Conservation (phyloP, 2,888 invertebrate genomes). For the Pseudolycoriella hygida region DNA sequence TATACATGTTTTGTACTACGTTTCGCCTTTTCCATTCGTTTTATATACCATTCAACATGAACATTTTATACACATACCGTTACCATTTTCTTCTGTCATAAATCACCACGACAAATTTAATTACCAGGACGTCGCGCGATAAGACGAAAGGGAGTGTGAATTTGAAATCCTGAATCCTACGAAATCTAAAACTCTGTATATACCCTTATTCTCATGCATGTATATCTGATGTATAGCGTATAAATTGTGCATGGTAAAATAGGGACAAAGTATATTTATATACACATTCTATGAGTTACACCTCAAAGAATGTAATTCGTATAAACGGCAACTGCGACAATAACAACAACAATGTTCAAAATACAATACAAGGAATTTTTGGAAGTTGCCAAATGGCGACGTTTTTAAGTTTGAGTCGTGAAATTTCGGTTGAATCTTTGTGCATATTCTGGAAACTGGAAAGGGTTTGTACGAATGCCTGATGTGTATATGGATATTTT, state of each 20-base stretch:
- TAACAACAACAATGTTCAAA: too few relatives aligned
- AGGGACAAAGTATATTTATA: neutral
- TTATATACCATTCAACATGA: neutral
- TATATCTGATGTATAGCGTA: neutral
- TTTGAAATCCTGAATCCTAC: slow-evolving; percentile 8
- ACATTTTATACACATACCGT: slow-evolving; percentile 3
- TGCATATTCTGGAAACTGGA: neutral
- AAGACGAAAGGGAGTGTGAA: slow-evolving; percentile 10
- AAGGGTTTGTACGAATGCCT: too few relatives aligned
- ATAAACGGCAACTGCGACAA: neutral
- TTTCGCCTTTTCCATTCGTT: too few relatives aligned
- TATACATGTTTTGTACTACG: neutral
- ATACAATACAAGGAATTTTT: too few relatives aligned
- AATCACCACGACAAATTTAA: slow-evolving; percentile 18
- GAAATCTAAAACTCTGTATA: slow-evolving; percentile 7
- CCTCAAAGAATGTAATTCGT: neutral
- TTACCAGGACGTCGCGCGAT: slow-evolving; percentile 13
- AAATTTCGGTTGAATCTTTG: neutral
- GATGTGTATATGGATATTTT: too few relatives aligned
- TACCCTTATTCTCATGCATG: slow-evolving; percentile 1
- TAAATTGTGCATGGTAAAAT: neutral
- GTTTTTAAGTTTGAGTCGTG: neutral
- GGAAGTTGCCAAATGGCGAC: neutral
- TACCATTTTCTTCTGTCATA: slow-evolving; percentile 15
- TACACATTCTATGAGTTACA: neutral